Evolutionary conservation across 2,113 vertebrate genomes (phyloP), one percentile per base, ranked within the genome.

Genomic region (Grantiella picta): DNA sequence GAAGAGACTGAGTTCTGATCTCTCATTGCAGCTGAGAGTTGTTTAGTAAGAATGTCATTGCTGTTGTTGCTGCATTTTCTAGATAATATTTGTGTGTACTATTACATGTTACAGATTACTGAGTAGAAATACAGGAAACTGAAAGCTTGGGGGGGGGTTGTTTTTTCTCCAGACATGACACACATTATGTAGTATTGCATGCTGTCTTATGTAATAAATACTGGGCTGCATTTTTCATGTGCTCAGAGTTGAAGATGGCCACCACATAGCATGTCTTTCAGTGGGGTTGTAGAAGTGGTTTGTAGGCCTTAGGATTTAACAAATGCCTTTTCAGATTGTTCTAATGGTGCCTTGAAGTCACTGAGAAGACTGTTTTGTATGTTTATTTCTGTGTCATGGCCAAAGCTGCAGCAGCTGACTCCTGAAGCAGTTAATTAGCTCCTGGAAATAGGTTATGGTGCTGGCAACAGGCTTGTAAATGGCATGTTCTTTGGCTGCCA

Each of bases 401-500:
- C n/a, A 85, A 84, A 79, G 70, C 42, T 90, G 50, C 38, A 22
- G 71, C 66, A 76, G n/a, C 53, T 92, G 68, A 54, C 52, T 96
- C 29, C 42, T 73, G 68, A 65, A 83, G 57, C 42, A 29, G 38
- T 29, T 82, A 72, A 92, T 93, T 91, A 91, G 23, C 35, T 77
- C 31, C 68, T 94, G 82, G 72, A 88, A 96, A 19, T 92, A 90
- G 66, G 91, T 96, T 96, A 35, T 89, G 72, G 33, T 36, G 16
- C 56, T 89, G 33, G 59, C 29, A 73, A 23, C 33, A 78, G 52
- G 21, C n/a, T 63, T 42, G 10, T 76, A 56, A 90, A 60, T 75
- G 19, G 18, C 28, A 5, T 82, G 24, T 49, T 72, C 53, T 77
- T 79, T 76, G 70, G 13, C 33, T 4, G 8, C 31, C 25, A 38